phyloP scores from a whole-genome alignment of 2,797 vertebrate species.

The Steatocranus sp. region DNA sequence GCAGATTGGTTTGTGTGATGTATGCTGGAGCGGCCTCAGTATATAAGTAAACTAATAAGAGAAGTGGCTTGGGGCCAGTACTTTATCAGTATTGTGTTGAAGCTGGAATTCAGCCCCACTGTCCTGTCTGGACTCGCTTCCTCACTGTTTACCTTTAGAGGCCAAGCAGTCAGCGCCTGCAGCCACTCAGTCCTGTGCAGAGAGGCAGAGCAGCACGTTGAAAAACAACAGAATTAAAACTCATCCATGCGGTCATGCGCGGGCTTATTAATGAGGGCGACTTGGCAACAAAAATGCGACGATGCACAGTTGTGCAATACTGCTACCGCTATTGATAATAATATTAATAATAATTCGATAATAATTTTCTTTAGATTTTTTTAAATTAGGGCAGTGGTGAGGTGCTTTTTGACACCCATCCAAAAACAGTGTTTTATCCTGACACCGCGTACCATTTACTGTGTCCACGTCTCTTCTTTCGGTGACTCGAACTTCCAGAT shows the following conservation, averaged over 20 bases:
- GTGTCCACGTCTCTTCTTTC: neutral
- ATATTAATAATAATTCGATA: neutral
- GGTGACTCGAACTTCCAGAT: neutral
- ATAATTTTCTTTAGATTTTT: neutral
- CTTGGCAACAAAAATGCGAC: neutral
- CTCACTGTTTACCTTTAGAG: conserved; percentile 64
- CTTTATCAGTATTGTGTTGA: conserved; percentile 57
- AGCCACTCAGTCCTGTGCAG: conserved; percentile 22
- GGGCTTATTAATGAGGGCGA: neutral
- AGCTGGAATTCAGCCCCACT: conserved; percentile 67
- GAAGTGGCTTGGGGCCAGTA: conserved; percentile 54
- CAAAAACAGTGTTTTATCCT: neutral
- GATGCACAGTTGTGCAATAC: neutral
- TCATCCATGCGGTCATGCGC: neutral
- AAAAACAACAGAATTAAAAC: conserved; percentile 9
- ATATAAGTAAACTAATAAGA: conserved; percentile 57
- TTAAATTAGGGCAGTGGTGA: neutral
- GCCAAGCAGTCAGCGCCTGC: conserved; percentile 25
- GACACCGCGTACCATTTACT: neutral
- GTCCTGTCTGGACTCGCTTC: conserved; percentile 67
- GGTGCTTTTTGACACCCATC: neutral
- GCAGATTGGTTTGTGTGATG: conserved; percentile 9
- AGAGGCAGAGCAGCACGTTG: neutral
- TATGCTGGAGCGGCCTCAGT: conserved; percentile 1
- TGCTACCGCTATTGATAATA: neutral